These are phyloP conservation scores for Scaeva pyrastri DNA, from an alignment of 2,888 invertebrate species.

Conservation along the genomic window DNA sequence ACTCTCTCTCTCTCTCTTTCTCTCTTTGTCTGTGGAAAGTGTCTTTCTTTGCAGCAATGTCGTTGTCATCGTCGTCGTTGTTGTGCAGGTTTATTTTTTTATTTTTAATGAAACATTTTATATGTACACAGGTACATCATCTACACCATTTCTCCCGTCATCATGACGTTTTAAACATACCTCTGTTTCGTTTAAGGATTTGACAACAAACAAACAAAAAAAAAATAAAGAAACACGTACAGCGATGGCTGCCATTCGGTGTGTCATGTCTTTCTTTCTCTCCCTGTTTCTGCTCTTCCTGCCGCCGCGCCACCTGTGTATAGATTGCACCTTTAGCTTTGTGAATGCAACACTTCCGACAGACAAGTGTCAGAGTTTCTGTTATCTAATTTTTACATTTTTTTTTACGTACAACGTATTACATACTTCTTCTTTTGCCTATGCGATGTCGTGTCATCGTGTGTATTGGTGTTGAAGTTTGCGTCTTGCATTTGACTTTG, in stretches of 20 bases:
- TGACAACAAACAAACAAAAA: neutral
- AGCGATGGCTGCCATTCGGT: constrained; percentile 47
- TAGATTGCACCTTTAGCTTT: constrained; percentile 69
- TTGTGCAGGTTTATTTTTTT: constrained; percentile 41
- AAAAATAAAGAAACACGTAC: neutral
- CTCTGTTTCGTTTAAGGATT: constrained; percentile 59
- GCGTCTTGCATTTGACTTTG: constrained; percentile 66
- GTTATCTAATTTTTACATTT: constrained; percentile 71
- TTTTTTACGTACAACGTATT: neutral
- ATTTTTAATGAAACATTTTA: constrained; percentile 15
- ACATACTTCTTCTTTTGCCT: neutral
- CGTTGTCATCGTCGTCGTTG: neutral
- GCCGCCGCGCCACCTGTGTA: neutral
- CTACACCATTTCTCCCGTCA: constrained; percentile 28
- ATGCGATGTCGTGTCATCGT: constrained; percentile 64
- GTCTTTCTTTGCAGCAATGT: neutral
- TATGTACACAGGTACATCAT: neutral
- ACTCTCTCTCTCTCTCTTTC: neutral
- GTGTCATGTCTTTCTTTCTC: constrained; percentile 33
- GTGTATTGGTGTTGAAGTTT: constrained; percentile 60
- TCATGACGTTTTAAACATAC: constrained; percentile 35
- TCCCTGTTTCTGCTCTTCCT: too few relatives aligned
- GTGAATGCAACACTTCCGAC: constrained; percentile 69
- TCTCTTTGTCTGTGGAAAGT: neutral
- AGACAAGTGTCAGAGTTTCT: constrained; percentile 69